Percentiles rank a stretch among this genome's conserved stretches.
These are phyloP conservation scores for Steinernema khuongi DNA, from an alignment of 1,140 invertebrate genomes.

Conservation along the genomic window DNA sequence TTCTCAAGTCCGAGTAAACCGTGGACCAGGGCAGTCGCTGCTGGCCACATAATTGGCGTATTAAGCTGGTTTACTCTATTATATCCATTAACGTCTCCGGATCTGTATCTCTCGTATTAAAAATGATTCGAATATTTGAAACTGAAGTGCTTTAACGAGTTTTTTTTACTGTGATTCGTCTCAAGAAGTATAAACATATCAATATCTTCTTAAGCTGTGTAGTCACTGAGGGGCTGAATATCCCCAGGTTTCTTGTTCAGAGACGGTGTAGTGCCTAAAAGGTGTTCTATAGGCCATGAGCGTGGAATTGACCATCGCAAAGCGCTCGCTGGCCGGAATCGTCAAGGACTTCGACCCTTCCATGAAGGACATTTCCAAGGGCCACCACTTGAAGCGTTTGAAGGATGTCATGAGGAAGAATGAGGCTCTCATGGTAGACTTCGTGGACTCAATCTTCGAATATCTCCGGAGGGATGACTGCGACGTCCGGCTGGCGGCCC, in stretches of 20 bases:
- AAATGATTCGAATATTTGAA: too few species aligned
- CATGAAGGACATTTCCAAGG: constrained; percentile 39
- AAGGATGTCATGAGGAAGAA: constrained; percentile 28
- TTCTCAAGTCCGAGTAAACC: neutral
- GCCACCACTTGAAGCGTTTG: constrained; percentile 32
- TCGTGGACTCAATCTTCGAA: constrained; percentile 42
- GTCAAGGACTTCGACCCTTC: constrained; percentile 39
- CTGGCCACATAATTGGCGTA: neutral
- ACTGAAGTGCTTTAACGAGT: too few species aligned
- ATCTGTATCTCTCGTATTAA: neutral
- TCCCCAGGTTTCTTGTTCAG: too few species aligned
- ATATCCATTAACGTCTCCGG: neutral
- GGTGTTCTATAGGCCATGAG: neutral
- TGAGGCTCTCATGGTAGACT: constrained; percentile 32
- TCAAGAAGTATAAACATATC: too few species aligned
- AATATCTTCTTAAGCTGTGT: too few species aligned
- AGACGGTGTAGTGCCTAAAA: neutral
- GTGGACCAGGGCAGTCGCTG: neutral
- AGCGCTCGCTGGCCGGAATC: constrained; percentile 19
- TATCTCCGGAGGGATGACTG: constrained; percentile 34
- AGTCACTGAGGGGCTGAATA: too few species aligned
- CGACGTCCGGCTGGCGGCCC: constrained; percentile 37
- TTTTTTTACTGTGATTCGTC: too few species aligned
- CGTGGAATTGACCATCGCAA: neutral
- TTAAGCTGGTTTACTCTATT: neutral